phyloP scores from a whole-genome alignment of 2,888 invertebrate species.

The Caprella mutica region DNA sequence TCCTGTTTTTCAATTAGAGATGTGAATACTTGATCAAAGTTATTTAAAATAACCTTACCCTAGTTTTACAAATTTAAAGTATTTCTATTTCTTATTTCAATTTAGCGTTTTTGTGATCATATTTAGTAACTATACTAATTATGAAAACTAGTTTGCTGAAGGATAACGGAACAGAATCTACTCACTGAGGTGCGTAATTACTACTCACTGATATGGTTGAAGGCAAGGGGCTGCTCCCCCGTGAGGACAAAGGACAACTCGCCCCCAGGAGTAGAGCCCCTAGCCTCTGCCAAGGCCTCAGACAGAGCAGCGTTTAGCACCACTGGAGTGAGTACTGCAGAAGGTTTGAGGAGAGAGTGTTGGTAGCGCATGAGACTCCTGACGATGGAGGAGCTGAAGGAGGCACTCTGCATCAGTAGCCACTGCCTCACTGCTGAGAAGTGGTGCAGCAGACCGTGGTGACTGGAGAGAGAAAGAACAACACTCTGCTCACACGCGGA shows the following conservation, averaged over 20 bases:
- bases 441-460: background rate
- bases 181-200: too few relatives aligned
- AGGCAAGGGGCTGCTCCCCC: too few relatives aligned
- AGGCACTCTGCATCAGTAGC: slow-evolving; percentile 5
- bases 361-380: background rate
- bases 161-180: too few relatives aligned
- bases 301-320: slow-evolving; percentile 2
- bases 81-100: too few relatives aligned
- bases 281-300: background rate
- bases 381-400: background rate
- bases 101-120: too few relatives aligned
- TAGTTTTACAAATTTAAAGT: too few relatives aligned
- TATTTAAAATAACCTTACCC: too few relatives aligned
- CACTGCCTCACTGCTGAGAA: background rate
- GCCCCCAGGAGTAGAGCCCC: background rate
- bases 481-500: background rate
- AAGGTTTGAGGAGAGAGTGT: background rate
- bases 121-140: too few relatives aligned
- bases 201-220: too few relatives aligned
- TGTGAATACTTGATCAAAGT: too few relatives aligned
- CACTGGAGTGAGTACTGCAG: slow-evolving; percentile 2
- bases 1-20: too few relatives aligned
- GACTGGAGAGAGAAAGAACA: background rate
- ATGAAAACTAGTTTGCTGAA: too few relatives aligned
- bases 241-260: slow-evolving; percentile 6